Conservation (phyloP, 2,113 vertebrate genomes). For the Chaetodon trifascialis region DNA sequence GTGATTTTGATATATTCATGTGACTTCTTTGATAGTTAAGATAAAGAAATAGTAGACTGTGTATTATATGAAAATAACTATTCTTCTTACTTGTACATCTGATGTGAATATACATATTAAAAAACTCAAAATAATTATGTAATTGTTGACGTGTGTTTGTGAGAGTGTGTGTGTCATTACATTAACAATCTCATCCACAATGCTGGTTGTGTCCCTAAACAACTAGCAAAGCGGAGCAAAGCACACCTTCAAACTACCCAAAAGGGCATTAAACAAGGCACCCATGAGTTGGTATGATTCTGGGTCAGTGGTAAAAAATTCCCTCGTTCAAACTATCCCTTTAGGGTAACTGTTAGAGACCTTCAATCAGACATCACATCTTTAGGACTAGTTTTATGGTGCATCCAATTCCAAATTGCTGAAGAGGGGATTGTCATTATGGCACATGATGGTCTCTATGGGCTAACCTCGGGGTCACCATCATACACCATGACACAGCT, state of each 20-base stretch:
- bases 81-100: no score
- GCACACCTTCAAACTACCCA: background rate
- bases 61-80: no score
- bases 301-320: background rate
- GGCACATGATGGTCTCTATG: constrained; percentile 74
- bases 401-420: constrained; percentile 54
- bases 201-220: background rate
- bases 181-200: background rate
- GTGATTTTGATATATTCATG: background rate
- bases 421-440: constrained; percentile 71
- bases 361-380: constrained; percentile 39
- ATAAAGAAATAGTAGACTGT: no score
- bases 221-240: background rate
- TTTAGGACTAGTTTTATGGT: constrained; percentile 60
- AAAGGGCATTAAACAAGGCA: background rate
- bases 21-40: background rate
- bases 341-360: constrained; percentile 17
- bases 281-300: background rate
- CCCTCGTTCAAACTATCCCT: constrained; percentile 3
- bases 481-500: constrained; percentile 72
- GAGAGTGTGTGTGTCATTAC: background rate
- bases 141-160: background rate
- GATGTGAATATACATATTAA: background rate
- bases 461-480: constrained; percentile 71
- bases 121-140: background rate